Conservation (phyloP, 2,797 vertebrate species). For the Arrhamphus sclerolepis region DNA sequence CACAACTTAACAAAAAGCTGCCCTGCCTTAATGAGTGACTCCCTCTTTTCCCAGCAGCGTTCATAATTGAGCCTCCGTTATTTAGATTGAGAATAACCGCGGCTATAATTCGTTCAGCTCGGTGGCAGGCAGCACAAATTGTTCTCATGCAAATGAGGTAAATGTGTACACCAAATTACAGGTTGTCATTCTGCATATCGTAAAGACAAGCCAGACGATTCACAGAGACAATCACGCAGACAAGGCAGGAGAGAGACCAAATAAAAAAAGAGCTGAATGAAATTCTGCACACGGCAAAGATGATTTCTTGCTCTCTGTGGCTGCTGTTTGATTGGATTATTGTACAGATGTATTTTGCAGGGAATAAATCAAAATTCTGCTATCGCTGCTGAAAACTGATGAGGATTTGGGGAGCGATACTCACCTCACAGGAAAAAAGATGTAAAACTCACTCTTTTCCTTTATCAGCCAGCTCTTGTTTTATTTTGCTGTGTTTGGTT, state of each 20-base stretch:
- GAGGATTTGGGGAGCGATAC: constrained; percentile 25
- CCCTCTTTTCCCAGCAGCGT: constrained; percentile 61
- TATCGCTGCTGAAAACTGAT: constrained; percentile 42
- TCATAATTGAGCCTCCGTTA: constrained; percentile 42
- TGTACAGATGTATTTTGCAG: constrained; percentile 52
- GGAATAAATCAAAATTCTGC: constrained; percentile 58
- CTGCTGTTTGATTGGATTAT: constrained; percentile 67
- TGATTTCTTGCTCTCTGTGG: constrained; percentile 63
- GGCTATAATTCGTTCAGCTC: constrained; percentile 40
- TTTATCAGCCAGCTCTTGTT: constrained; percentile 36
- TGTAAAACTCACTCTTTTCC: background rate
- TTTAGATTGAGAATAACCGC: constrained; percentile 61
- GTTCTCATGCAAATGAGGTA: constrained; percentile 74
- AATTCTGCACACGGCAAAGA: constrained; percentile 37
- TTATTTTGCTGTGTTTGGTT: constrained; percentile 40
- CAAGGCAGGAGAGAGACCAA: constrained; percentile 9
- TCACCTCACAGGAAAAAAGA: constrained; percentile 17
- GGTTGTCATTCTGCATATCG: constrained; percentile 64
- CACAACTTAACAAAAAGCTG: constrained; percentile 24
- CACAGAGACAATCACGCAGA: constrained; percentile 37
- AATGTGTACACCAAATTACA: constrained; percentile 73
- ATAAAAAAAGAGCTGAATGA: constrained; percentile 19
- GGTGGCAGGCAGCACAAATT: constrained; percentile 46
- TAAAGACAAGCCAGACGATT: constrained; percentile 23
- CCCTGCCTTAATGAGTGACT: constrained; percentile 35